Base-by-base conservation (phyloP, 2,797 vertebrate genomes). In the Lemur catta region DNA sequence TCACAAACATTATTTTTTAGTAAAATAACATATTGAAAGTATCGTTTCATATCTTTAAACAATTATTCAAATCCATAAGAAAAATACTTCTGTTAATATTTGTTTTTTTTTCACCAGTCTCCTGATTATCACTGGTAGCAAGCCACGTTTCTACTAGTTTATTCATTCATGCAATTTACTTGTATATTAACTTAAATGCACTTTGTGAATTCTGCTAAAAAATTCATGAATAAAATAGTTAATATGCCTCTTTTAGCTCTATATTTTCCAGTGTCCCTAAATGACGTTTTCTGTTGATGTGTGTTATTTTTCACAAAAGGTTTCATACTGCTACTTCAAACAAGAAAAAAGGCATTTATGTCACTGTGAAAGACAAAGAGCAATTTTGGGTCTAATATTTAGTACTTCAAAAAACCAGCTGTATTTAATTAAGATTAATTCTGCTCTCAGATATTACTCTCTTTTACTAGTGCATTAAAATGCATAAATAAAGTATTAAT, bases 381-480 rank as follows among this genome's bases (percentile, higher is more conserved):
- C 65, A 65, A 33, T 46, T 55, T 84, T 89, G 22, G 10, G n/a
- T 90, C 80, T 90, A 72, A 84, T 57, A 67, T 13, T 4, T 50
- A 35, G 12, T 74, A 84, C 24, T 35, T 61, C 13, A 78, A 78
- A 93, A 93, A 85, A 35, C 4, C 61, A 95, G 55, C 15, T 74
- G 2, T 20, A 93, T 67, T 95, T 93, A 75, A 80, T 90, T 89
- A 84, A 22, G 20, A 72, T 93, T 90, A 85, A 90, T 90, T 93
- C 28, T 46, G 22, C 22, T 79, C 17, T 46, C 28, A 55, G 20
- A 80, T 79, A 43, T 30, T 85, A 59, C 20, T 78, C 26, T 80
- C 41, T 65, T 79, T 90, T 43, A 57, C 22, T 93, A 74, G 72
- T 74, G 79, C 43, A 52, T 24, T 46, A 78, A 79, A 57, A 82